Percentiles rank a stretch among this genome's conserved stretches.
These are phyloP conservation scores for Semibalanus balanoides DNA, from an alignment of 1,140 invertebrate species.

Conservation along the genomic window DNA sequence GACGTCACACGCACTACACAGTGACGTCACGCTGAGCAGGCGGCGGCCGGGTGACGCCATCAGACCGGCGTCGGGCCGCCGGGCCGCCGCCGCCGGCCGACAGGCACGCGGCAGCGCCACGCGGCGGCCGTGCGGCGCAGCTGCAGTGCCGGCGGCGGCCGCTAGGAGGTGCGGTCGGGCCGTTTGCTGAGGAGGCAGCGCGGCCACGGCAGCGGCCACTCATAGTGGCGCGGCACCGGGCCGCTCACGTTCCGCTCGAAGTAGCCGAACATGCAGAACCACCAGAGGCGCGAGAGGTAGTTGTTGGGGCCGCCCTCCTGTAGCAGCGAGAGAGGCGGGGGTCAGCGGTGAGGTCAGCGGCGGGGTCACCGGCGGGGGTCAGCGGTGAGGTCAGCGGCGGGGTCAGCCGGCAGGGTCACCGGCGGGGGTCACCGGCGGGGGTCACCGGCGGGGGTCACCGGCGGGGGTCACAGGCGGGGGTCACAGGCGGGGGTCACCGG, in stretches of 20 bases:
- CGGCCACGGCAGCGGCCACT: constrained; percentile 57
- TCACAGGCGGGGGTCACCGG: too few species aligned
- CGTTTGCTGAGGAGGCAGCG: constrained; percentile 20
- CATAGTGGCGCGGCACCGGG: constrained; percentile 58
- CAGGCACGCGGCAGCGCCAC: too few species aligned
- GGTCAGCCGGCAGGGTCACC: too few species aligned
- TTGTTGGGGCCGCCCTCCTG: constrained; percentile 48
- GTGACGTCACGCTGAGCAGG: neutral
- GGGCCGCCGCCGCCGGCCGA: too few species aligned
- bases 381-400: too few species aligned
- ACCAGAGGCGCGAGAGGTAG: constrained; percentile 62
- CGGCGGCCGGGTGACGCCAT: neutral
- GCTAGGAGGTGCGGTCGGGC: constrained; percentile 21
- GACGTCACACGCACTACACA: neutral
- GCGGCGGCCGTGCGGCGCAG: neutral
- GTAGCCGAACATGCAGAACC: constrained; percentile 66
- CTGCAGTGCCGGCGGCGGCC: too few species aligned
- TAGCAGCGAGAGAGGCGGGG: constrained; percentile 19
- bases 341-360: too few species aligned
- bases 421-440: too few species aligned
- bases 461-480: too few species aligned
- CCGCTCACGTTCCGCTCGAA: constrained; percentile 71
- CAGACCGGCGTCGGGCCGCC: neutral
- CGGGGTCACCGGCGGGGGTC: too few species aligned
- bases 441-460: too few species aligned